Base-by-base conservation (phyloP, 2,113 vertebrate species). In the Galeopterus variegatus region DNA sequence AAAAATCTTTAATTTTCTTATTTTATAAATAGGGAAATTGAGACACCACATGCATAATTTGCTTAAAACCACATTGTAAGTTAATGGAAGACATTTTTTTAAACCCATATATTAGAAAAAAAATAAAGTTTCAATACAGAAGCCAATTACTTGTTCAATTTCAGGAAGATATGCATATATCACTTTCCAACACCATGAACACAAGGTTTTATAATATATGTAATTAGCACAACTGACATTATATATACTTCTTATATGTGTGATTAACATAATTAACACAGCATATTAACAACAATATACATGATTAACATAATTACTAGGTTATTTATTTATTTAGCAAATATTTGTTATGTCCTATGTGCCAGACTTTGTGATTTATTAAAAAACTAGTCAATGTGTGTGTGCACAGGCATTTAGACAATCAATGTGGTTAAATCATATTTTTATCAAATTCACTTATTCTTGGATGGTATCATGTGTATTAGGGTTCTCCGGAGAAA, bases 401-500 rank as follows among this genome's bases (percentile, higher is more conserved):
- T 13, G 33, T 26, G 17, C 6, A 65, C 7, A 73, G 45, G 8
- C 45, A 54, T 65, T 89, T 70, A 91, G 8, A 52, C 8, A 90
- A 15, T 81, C 7, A 79, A 21, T 41, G 89, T 17, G n/a, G 1
- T 65, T 2, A 11, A 17, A 79, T 54, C 7, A 21, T 17, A 88
- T 75, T 95, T 95, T 80, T 3, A 77, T 87, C 36, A 82, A 45
- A 90, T 62, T 94, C 5, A 21, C 8, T 90, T 83, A 48, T 72
- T 77, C 33, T 76, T 60, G 3, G 17, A 52, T 82, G 48, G 70
- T 60, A 45, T 54, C 23, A 18, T 58, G 8, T 70, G 0, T 41
- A 21, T 33, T 17, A 36, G 18, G 6, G 17, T 65, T 87, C 26
- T 90, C 8, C 28, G 50, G 15, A 58, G 80, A 80, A 79, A 70